phyloP scores from a whole-genome alignment of 2,888 invertebrate genomes.

The Charanyca ferruginea region DNA sequence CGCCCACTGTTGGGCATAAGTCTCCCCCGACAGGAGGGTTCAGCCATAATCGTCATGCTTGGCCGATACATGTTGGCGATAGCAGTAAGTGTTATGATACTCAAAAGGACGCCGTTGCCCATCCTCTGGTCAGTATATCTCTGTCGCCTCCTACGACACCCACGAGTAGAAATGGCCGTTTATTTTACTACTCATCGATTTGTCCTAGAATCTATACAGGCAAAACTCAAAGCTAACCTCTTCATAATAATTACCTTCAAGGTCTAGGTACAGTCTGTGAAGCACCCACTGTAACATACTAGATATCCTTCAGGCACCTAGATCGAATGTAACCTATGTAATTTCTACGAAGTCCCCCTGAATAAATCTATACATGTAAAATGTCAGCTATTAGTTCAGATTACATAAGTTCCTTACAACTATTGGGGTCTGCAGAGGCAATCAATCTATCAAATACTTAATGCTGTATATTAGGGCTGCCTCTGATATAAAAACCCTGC shows the following conservation, averaged over 20 bases:
- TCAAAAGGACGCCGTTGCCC: no score
- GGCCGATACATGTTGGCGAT: no score
- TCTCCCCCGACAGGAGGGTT: no score
- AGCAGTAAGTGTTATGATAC: no score
- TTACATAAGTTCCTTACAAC: slow-evolving; percentile 29
- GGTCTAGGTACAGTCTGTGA: not conserved
- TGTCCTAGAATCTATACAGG: not conserved
- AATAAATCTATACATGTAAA: slow-evolving; percentile 2
- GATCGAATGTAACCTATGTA: not conserved
- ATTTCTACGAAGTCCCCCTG: not conserved
- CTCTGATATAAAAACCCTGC: not conserved
- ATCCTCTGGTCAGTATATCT: no score
- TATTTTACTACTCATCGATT: no score
- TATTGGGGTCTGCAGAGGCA: slow-evolving; percentile 34
- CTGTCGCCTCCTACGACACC: no score
- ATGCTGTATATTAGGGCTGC: slow-evolving; percentile 41
- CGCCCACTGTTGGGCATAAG: no score
- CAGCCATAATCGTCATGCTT: no score
- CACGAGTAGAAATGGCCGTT: no score
- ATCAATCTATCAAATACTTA: slow-evolving; percentile 54
- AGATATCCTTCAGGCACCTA: not conserved
- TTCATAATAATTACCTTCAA: not conserved
- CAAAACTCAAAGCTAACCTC: not conserved
- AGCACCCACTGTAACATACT: not conserved
- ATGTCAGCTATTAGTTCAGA: slow-evolving; percentile 19